A percentile compares a stretch with the other conserved stretches of the same genome.
These are phyloP conservation scores for Temnothorax unifasciatus DNA, from an alignment of 2,888 invertebrate genomes.

Conservation along the genomic window DNA sequence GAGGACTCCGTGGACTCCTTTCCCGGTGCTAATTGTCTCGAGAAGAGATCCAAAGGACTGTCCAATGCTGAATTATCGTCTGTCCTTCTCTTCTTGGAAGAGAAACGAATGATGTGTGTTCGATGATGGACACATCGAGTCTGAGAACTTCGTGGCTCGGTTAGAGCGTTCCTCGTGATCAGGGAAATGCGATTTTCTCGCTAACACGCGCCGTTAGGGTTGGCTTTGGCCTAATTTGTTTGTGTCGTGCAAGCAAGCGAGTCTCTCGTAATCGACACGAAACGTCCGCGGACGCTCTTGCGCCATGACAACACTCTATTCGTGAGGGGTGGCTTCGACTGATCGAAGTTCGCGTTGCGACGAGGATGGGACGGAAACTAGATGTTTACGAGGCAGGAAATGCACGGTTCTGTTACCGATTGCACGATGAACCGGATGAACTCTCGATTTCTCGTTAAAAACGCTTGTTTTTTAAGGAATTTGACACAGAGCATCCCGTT, in stretches of 20 bases:
- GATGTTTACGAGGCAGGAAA: neutral
- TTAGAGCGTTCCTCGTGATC: conserved; percentile 17
- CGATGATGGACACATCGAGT: neutral
- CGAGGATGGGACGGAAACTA: conserved; percentile 7
- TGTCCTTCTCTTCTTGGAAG: neutral
- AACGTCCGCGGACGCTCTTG: conserved; percentile 37
- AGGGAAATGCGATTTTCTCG: conserved; percentile 23
- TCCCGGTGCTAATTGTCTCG: conserved; percentile 37
- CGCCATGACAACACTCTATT: conserved; percentile 17
- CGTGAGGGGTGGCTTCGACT: conserved; percentile 25
- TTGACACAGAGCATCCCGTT: neutral
- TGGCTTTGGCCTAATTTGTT: conserved; percentile 20
- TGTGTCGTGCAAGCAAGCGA: conserved; percentile 12
- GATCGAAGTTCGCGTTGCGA: conserved; percentile 26
- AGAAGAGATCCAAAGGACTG: conserved; percentile 10
- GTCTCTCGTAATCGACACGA: conserved; percentile 21
- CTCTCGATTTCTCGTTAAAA: conserved; percentile 15
- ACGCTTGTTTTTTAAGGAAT: neutral
- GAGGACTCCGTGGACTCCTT: neutral
- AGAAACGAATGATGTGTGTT: conserved; percentile 1
- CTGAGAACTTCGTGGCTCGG: neutral
- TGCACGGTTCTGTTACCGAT: neutral
- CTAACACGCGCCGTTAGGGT: conserved; percentile 16
- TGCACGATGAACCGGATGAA: conserved; percentile 11
- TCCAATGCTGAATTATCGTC: conserved; percentile 1